These are phyloP conservation scores for Hemaris fuciformis DNA, from an alignment of 2,888 invertebrate species.

Conservation along the genomic window DNA sequence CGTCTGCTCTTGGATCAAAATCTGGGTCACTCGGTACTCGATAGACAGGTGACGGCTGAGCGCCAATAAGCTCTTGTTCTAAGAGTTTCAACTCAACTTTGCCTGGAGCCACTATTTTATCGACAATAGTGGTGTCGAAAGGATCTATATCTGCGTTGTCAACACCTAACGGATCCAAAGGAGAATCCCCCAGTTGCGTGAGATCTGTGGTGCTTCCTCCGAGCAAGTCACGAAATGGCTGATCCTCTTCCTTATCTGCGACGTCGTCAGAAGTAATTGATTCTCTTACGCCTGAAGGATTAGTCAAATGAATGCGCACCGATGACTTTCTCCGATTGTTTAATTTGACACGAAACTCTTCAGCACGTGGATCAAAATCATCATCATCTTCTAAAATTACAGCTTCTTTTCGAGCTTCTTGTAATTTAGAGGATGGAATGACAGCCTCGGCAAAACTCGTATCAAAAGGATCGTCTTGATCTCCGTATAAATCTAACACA, in stretches of 20 bases:
- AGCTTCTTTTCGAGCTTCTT: conserved; percentile 67
- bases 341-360: conserved; percentile 70
- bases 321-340: conserved; percentile 76
- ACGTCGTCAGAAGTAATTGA: conserved; percentile 79
- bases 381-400: conserved; percentile 73
- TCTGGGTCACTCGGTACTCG: conserved; percentile 87
- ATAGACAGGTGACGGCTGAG: conserved; percentile 51
- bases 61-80: conserved; percentile 87
- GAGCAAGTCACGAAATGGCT: conserved; percentile 84
- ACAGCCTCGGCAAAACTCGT: conserved; percentile 91
- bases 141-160: conserved; percentile 86
- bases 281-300: conserved; percentile 83
- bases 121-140: conserved; percentile 91
- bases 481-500: conserved; percentile 71
- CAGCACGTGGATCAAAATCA: conserved; percentile 85
- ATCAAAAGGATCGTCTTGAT: conserved; percentile 91
- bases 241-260: conserved; percentile 63
- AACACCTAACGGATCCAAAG: conserved; percentile 83
- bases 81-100: conserved; percentile 89
- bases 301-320: conserved; percentile 83
- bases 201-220: conserved; percentile 90
- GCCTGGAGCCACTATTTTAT: conserved; percentile 87
- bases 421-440: conserved; percentile 74
- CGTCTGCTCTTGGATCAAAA: conserved; percentile 89
- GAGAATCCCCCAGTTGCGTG: conserved; percentile 84